phyloP scores from a whole-genome alignment of 2,797 vertebrate species.

The Brachyrhaphis roseni region DNA sequence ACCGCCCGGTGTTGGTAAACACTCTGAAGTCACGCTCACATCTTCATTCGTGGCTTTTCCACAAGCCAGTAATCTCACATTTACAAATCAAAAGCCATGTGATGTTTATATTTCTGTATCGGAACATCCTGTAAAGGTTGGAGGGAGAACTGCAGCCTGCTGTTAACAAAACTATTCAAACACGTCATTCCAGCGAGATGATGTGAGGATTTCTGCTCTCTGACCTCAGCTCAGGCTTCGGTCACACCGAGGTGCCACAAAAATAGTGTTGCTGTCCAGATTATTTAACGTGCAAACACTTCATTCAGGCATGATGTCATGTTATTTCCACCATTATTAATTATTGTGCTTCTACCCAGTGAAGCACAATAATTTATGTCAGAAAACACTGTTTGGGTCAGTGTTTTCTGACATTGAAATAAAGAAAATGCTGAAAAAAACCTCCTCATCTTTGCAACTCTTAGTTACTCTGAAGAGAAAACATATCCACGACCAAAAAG shows the following conservation, averaged over 20 bases:
- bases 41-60: neutral
- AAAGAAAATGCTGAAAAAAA: neutral
- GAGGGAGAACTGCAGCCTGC: conserved; percentile 7
- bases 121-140: neutral
- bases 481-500: neutral
- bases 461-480: neutral
- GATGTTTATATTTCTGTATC: neutral
- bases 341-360: neutral
- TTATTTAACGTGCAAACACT: conserved; percentile 34
- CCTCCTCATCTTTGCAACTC: neutral
- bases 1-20: neutral
- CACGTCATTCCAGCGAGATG: conserved; percentile 38
- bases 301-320: conserved; percentile 64
- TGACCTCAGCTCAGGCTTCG: conserved; percentile 45
- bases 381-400: no score
- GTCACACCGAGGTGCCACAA: conserved; percentile 51
- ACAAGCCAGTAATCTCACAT: neutral
- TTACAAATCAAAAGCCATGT: neutral
- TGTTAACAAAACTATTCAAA: conserved; percentile 30
- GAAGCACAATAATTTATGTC: no score
- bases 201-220: conserved; percentile 40
- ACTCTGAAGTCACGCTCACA: conserved; percentile 10
- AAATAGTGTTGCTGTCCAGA: neutral
- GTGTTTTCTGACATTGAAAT: neutral
- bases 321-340: neutral